These are phyloP conservation scores for Hemicrepidius hirtus DNA, from an alignment of 2,888 invertebrate genomes.

Conservation along the genomic window DNA sequence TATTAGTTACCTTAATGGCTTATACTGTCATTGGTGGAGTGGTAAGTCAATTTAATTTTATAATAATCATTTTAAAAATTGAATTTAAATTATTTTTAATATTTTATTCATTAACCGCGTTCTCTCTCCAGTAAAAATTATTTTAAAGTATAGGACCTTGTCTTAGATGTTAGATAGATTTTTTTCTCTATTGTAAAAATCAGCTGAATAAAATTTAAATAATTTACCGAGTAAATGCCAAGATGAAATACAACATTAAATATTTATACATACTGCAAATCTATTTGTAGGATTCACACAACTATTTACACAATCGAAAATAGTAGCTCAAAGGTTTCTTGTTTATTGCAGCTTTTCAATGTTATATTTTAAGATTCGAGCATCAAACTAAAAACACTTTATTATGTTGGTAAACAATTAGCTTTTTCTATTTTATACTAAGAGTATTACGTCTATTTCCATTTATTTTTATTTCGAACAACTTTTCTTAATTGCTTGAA, in stretches of 20 bases:
- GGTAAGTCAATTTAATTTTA: conserved; percentile 75
- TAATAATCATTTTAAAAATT: background rate
- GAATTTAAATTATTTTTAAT: background rate
- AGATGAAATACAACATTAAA: conserved; percentile 5
- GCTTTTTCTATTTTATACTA: background rate
- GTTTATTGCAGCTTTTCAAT: conserved; percentile 24
- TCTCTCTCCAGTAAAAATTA: no score
- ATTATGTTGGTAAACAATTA: background rate
- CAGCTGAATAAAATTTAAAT: background rate
- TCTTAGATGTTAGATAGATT: no score
- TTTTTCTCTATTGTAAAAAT: conserved; percentile 6
- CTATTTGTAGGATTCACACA: conserved; percentile 9
- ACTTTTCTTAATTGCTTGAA: no score
- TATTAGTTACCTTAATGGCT: conserved; percentile 84
- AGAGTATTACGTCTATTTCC: background rate
- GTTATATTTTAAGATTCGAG: conserved; percentile 15
- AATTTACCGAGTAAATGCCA: background rate
- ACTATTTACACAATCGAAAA: conserved; percentile 24
- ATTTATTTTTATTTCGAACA: background rate
- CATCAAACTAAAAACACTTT: background rate
- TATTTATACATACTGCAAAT: conserved; percentile 24
- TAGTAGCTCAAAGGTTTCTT: conserved; percentile 21
- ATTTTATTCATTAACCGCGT: no score
- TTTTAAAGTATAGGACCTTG: no score
- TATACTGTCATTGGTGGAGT: conserved; percentile 88